Evolutionary conservation across 1,140 invertebrate genomes (phyloP).

Genomic region (Physella acuta): DNA sequence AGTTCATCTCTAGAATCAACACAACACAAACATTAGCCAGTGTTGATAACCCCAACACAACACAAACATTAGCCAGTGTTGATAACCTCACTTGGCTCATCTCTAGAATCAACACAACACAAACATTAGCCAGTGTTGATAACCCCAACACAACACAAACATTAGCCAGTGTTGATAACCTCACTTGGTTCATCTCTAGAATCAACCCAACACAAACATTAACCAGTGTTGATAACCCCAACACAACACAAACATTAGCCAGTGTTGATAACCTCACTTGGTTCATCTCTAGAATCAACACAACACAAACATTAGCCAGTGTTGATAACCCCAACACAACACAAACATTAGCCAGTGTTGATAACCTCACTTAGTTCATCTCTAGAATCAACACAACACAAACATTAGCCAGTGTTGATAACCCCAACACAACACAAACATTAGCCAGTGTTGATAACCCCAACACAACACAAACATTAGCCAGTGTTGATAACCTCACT

Average conservation of each 20-base stretch:
- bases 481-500: too few relatives aligned
- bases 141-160: conserved; percentile 66
- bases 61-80: conserved; percentile 64
- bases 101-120: conserved; percentile 30
- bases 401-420: too few relatives aligned
- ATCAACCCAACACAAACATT: not conserved
- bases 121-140: too few relatives aligned
- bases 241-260: too few relatives aligned
- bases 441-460: conserved; percentile 33
- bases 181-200: conserved; percentile 41
- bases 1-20: conserved; percentile 35
- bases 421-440: too few relatives aligned
- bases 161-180: conserved; percentile 60
- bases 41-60: too few relatives aligned
- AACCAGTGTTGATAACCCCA: too few relatives aligned
- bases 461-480: conserved; percentile 13
- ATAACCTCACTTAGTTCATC: conserved; percentile 38
- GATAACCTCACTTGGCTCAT: conserved; percentile 35
- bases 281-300: conserved; percentile 35
- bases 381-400: conserved; percentile 19
- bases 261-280: conserved; percentile 35
- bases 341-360: too few relatives aligned
- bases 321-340: too few relatives aligned
- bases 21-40: too few relatives aligned
- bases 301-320: conserved; percentile 3